phyloP scores from a whole-genome alignment of 2,113 vertebrate species.

The Meriones unguiculatus region DNA sequence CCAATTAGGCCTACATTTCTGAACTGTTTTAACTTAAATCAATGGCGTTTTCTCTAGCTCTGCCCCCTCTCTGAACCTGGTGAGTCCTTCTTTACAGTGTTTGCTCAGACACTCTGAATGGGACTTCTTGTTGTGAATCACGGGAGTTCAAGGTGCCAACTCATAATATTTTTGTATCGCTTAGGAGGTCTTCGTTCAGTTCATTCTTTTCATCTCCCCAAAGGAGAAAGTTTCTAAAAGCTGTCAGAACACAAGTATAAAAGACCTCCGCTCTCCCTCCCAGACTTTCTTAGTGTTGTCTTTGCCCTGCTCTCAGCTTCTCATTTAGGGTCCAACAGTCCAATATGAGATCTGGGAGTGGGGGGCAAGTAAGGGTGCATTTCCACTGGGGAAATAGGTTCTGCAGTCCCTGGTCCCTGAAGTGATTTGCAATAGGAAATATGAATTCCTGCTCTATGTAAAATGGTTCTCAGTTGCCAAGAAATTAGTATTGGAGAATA shows the following conservation, averaged over 20 bases:
- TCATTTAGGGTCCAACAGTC: neutral
- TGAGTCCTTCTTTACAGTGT: neutral
- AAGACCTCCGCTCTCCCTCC: neutral
- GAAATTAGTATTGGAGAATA: slow-evolving; percentile 71
- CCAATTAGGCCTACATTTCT: slow-evolving; percentile 65
- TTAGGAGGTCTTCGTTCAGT: slow-evolving; percentile 60
- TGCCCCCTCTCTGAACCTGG: slow-evolving; percentile 68
- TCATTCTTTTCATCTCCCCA: slow-evolving; percentile 34
- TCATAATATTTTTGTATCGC: slow-evolving; percentile 77
- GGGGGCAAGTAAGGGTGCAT: neutral
- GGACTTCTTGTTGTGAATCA: slow-evolving; percentile 71
- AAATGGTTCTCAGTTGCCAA: slow-evolving; percentile 74
- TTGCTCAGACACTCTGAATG: slow-evolving; percentile 38
- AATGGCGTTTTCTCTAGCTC: slow-evolving; percentile 64
- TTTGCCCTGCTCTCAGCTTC: neutral
- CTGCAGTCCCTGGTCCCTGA: slow-evolving; percentile 64
- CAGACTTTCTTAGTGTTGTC: neutral
- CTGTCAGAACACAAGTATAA: neutral
- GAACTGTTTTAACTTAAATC: slow-evolving; percentile 76
- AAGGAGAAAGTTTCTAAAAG: slow-evolving; percentile 56
- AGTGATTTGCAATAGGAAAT: slow-evolving; percentile 77
- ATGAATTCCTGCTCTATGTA: slow-evolving; percentile 74
- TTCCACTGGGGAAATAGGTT: slow-evolving; percentile 62
- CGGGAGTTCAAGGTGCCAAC: slow-evolving; percentile 42
- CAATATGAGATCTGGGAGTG: neutral